Evolutionary conservation across 2,888 invertebrate species (phyloP), one percentile per base, ranked within the genome.

Genomic region (Trileptium ribeirensis): DNA sequence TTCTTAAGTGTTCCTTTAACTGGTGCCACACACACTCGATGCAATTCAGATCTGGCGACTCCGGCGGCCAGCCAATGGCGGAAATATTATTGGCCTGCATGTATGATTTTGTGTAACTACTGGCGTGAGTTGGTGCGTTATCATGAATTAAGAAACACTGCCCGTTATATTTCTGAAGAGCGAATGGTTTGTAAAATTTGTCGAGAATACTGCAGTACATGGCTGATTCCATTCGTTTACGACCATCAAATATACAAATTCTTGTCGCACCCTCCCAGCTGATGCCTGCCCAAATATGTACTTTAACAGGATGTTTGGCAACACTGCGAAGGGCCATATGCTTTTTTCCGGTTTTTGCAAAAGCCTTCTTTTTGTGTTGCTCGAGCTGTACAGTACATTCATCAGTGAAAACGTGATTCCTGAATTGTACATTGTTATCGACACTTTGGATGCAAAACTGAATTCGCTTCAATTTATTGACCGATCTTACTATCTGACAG

Each of bases 271-370:
- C 74, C 19, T 19, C 8, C 74, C 74, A 70, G n/a, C 74, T 70
- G 31, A 70, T 70, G 31, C 74, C 74, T n/a, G 74, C 31, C 74
- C 74, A 70, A 36, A 70, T 36, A 70, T 70, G 74, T 70, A 70
- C 31, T n/a, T 70, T 70, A 19, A 70, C 74, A 70, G 37, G 34
- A 70, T 70, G 74, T 36, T 70, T 70, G 8, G 74, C 74, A 15
- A 15, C 19, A n/a, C 74, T 36, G 8, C 74, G 74, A 8, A 70
- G 31, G 37, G 31, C 8, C 8, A 70, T 19, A 34, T 15, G 8
- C n/a, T 70, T 70, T 36, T 70, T 8, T 19, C 74, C 74, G 8
- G 8, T 8, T 70, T 70, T 70, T 19, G 19, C 34, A 70, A 19
- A 70, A 36, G 34, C 33, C 19, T 36, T 31, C 19, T n/a, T 31